phyloP scores from a whole-genome alignment of 2,888 invertebrate species.

The Drosophila antonietae region DNA sequence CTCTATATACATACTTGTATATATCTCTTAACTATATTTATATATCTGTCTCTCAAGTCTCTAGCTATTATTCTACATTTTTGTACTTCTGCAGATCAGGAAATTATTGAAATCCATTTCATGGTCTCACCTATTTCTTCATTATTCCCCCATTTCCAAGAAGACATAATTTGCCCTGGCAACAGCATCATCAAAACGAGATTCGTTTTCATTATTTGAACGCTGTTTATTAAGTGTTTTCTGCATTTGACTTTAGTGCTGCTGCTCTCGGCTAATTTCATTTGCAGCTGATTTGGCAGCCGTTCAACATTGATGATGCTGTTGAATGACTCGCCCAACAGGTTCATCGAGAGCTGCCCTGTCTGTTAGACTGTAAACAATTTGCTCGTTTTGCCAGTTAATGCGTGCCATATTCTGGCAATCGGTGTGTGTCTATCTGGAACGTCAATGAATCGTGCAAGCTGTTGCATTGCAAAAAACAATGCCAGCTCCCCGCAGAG shows the following conservation, averaged over 20 bases:
- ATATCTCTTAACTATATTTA: too few relatives aligned
- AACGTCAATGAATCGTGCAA: constrained; percentile 45
- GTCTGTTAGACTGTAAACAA: constrained; percentile 13
- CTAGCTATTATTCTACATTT: too few relatives aligned
- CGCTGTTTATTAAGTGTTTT: background rate
- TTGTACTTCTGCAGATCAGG: too few relatives aligned
- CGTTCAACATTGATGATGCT: constrained; percentile 9
- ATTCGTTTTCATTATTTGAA: background rate
- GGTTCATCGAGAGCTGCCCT: constrained; percentile 13
- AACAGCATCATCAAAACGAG: background rate
- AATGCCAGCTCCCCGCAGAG: constrained; percentile 14
- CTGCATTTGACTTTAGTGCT: background rate
- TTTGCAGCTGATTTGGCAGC: constrained; percentile 10
- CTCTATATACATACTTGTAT: too few relatives aligned
- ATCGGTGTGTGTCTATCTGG: constrained; percentile 10
- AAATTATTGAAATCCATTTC: too few relatives aligned
- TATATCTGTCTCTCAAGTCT: too few relatives aligned
- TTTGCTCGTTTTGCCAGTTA: constrained; percentile 14
- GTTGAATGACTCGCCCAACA: constrained; percentile 1
- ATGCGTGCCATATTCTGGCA: constrained; percentile 14
- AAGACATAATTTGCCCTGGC: background rate
- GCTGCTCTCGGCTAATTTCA: background rate
- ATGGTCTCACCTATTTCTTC: background rate
- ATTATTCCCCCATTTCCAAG: background rate
- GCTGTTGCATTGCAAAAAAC: constrained; percentile 45